Percentiles rank a stretch among this genome's conserved stretches.
These are phyloP conservation scores for Grammomys surdaster DNA, from an alignment of 2,113 vertebrate species.

Conservation along the genomic window DNA sequence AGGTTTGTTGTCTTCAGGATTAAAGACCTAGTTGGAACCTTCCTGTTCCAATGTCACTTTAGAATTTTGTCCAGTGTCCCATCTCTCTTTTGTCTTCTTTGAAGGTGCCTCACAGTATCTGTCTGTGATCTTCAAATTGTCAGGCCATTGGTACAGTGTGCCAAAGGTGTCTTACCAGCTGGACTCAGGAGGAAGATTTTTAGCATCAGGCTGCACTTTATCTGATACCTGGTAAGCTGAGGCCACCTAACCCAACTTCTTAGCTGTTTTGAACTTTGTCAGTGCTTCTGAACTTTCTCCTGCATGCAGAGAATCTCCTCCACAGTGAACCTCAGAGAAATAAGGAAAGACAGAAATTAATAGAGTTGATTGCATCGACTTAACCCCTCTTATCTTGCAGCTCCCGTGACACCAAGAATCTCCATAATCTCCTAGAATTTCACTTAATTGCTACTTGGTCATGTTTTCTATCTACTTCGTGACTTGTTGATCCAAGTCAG, in stretches of 20 bases:
- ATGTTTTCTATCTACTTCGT: constrained; percentile 33
- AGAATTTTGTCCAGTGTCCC: not conserved
- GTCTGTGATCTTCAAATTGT: not conserved
- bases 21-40: not conserved
- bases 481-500: constrained; percentile 49
- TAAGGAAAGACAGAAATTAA: constrained; percentile 26
- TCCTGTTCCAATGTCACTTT: not conserved
- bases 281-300: constrained; percentile 34
- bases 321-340: not conserved
- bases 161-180: not conserved
- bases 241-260: not conserved
- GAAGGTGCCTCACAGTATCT: not conserved
- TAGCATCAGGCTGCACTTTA: not conserved
- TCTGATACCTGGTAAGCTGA: not conserved
- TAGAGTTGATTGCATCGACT: not conserved
- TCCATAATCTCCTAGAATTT: constrained; percentile 59
- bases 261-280: not conserved
- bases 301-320: not conserved
- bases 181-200: not conserved
- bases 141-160: not conserved
- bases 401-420: not conserved
- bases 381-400: constrained; percentile 24
- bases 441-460: not conserved
- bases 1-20: constrained; percentile 30
- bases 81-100: not conserved